Base-by-base conservation (phyloP, 2,797 vertebrate genomes). In the Ibycter americanus region DNA sequence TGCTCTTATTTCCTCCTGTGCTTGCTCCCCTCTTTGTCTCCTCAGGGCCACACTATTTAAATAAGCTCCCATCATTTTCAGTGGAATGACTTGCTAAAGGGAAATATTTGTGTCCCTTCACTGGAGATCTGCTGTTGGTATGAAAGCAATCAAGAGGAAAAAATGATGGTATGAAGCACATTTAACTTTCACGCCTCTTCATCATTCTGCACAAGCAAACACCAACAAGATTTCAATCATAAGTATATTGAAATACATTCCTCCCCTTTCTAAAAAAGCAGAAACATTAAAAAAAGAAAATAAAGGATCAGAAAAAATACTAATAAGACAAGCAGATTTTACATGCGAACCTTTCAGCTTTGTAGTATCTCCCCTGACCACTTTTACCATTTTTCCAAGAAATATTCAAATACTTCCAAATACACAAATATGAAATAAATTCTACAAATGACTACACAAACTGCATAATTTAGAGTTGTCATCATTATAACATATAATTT, bases 41-140 rank as follows among this genome's bases (percentile, higher is more conserved):
- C 93, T 95, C 67, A 46, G 81, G 96, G 84, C 91, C 71, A 87
- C 32, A 59, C 79, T 92, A 96, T 97, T 98, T 95, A 96, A 98
- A 97, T 97, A 97, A 94, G 40, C 91, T 91, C 56, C 93, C 72
- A 76, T 97, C 98, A 97, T 96, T 97, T 98, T 98, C 97, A 98
- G 96, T 92, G 90, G 92, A 97, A 97, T 97, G 94, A 97, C 87
- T 97, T 97, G 96, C 96, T 95, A 89, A 96, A 96, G 97, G 98
- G 94, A 93, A 97, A 98, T 96, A 96, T 96, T 97, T 97, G 93
- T 97, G 93, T 94, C 94, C 96, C 96, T 98, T 98, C 89, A 67
- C 63, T 95, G 97, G 96, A 96, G 97, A 97, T 97, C 93, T 97
- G 97, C 94, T 97, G 94, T 88, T 97, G 91, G 89, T 94, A 97